These are phyloP conservation scores for Hydropsyche tenuis DNA, from an alignment of 1,140 invertebrate species.

Conservation along the genomic window DNA sequence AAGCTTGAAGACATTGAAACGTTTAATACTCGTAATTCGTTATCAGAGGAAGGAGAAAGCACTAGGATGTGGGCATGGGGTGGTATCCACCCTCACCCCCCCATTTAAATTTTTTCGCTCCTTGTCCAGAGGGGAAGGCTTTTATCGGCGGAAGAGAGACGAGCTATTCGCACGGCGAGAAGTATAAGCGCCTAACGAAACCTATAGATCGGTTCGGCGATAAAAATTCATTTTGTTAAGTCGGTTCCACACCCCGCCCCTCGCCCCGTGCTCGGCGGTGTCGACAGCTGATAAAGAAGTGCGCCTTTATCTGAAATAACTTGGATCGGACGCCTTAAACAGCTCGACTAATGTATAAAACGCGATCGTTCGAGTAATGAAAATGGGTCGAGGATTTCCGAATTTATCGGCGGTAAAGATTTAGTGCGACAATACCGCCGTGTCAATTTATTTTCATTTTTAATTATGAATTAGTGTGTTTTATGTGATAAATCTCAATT, in stretches of 20 bases:
- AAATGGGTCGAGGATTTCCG: too few relatives aligned
- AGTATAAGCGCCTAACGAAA: slow-evolving; percentile 33
- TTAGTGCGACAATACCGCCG: too few relatives aligned
- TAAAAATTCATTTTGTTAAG: slow-evolving; percentile 50
- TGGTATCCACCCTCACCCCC: background rate
- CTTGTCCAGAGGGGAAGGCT: background rate
- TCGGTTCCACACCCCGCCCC: slow-evolving; percentile 25
- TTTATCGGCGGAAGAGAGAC: slow-evolving; percentile 19
- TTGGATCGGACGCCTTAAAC: background rate
- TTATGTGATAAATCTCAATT: too few relatives aligned
- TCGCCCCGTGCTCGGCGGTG: background rate
- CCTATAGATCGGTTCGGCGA: slow-evolving; percentile 47
- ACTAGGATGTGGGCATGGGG: slow-evolving; percentile 5
- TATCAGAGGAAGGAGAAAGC: slow-evolving; percentile 56
- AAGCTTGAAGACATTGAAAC: slow-evolving; percentile 53
- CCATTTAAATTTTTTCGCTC: background rate
- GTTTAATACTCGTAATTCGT: slow-evolving; percentile 65
- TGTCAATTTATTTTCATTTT: too few relatives aligned
- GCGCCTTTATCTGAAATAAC: slow-evolving; percentile 38
- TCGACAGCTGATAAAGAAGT: slow-evolving; percentile 20
- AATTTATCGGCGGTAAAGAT: too few relatives aligned
- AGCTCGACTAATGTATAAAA: too few relatives aligned
- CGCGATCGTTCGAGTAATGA: too few relatives aligned
- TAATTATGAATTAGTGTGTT: too few relatives aligned
- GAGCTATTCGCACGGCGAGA: slow-evolving; percentile 39